A percentile compares a stretch with the other conserved stretches of the same genome.
Conservation (phyloP, 2,888 invertebrate species). For the Clepsis dumicolana region DNA sequence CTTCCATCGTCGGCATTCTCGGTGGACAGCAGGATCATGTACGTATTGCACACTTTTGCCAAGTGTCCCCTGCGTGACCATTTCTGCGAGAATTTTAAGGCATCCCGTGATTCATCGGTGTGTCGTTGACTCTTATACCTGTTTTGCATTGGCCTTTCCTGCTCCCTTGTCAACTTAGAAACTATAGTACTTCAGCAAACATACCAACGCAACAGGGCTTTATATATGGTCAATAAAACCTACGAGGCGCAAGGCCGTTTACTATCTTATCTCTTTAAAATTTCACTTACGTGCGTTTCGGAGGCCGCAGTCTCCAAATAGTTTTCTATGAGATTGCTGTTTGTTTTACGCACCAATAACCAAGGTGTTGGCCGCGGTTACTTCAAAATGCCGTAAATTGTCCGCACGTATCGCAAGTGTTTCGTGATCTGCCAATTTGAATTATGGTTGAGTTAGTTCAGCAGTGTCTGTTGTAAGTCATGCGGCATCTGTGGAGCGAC, state of each 20-base stretch:
- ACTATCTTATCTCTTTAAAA: conserved; percentile 73
- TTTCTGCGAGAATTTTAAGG: conserved; percentile 22
- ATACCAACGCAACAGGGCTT: conserved; percentile 8
- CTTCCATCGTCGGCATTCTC: conserved; percentile 83
- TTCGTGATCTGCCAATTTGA: conserved; percentile 59
- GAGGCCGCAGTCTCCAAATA: conserved; percentile 61
- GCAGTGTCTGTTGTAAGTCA: conserved; percentile 22
- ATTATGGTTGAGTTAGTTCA: conserved; percentile 46
- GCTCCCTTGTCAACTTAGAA: conserved; percentile 26
- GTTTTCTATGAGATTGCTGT: conserved; percentile 64
- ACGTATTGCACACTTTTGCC: conserved; percentile 58
- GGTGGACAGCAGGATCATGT: conserved; percentile 84
- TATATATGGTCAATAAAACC: conserved; percentile 41
- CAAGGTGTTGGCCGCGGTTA: conserved; percentile 43
- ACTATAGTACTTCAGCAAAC: conserved; percentile 18
- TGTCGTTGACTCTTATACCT: conserved; percentile 51
- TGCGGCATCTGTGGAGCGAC: conserved; percentile 31
- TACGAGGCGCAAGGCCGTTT: conserved; percentile 52
- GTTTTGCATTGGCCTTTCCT: conserved; percentile 47
- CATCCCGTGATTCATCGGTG: conserved; percentile 50
- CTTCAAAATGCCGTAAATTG: conserved; percentile 20
- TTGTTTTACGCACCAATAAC: conserved; percentile 58
- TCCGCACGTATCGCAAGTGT: conserved; percentile 46
- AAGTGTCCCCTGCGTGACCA: conserved; percentile 26
- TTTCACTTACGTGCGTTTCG: conserved; percentile 52